Conservation (phyloP, 2,888 invertebrate genomes). For the Cantharis lateralis region DNA sequence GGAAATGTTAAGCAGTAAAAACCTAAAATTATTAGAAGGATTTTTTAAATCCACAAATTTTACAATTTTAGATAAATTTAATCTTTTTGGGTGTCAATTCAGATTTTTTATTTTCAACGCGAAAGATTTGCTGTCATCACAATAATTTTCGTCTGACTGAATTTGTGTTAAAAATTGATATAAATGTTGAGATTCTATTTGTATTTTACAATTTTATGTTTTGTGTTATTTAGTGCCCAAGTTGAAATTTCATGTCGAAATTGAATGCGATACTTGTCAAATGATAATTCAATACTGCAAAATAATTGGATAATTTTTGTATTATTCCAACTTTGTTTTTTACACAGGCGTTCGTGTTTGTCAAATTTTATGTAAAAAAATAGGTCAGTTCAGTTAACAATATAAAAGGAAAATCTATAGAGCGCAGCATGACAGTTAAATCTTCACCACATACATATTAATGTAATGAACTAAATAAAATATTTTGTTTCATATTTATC, state of each 20-base stretch:
- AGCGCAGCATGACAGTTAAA: background rate
- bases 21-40: background rate
- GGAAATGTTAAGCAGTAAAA: background rate
- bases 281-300: background rate
- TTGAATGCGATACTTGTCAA: background rate
- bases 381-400: background rate
- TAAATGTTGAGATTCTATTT: background rate
- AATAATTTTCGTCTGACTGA: background rate
- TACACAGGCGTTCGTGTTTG: background rate
- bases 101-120: background rate
- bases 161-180: background rate
- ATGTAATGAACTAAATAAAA: background rate
- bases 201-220: background rate
- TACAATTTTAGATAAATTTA: background rate
- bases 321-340: background rate
- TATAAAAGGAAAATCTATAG: background rate
- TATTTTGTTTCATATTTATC: background rate
- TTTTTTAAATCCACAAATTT: background rate
- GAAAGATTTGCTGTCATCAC: background rate
- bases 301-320: background rate
- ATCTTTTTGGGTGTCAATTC: background rate
- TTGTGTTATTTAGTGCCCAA: background rate
- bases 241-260: background rate
- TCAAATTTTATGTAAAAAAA: background rate
- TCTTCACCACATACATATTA: background rate